phyloP scores from a whole-genome alignment of 2,888 invertebrate species.

The Eudasyphora cyanicolor region DNA sequence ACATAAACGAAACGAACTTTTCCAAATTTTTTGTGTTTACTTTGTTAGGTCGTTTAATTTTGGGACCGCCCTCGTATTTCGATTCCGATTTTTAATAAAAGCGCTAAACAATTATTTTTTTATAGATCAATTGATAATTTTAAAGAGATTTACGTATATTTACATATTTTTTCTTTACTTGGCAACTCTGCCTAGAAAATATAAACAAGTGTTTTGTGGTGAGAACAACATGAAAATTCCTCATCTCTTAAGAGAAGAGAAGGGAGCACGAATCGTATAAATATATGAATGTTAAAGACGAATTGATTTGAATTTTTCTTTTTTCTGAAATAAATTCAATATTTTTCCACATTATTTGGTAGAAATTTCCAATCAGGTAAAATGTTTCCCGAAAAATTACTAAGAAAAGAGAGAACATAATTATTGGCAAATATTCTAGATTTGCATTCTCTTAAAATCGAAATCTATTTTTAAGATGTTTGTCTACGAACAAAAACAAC shows the following conservation, averaged over 20 bases:
- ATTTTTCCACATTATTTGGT: background rate
- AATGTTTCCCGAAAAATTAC: background rate
- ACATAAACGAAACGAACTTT: no score
- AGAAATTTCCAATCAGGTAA: background rate
- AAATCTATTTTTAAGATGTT: constrained; percentile 57
- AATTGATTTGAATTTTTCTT: no score
- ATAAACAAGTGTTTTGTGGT: background rate
- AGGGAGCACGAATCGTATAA: no score
- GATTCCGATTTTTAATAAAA: no score
- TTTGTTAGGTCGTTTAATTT: no score
- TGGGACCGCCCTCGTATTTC: no score
- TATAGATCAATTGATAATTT: no score
- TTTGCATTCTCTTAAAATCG: constrained; percentile 56
- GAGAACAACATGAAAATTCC: background rate
- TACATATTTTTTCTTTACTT: background rate
- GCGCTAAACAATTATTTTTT: no score
- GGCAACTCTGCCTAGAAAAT: background rate
- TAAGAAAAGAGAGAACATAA: background rate
- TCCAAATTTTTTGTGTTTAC: no score
- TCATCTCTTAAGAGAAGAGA: background rate
- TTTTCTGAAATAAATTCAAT: background rate
- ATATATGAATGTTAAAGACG: no score
- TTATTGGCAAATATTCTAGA: background rate
- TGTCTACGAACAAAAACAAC: constrained; percentile 2
- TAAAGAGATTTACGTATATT: no score